These are phyloP conservation scores for Hyles lineata DNA, from an alignment of 2,888 invertebrate species.

Conservation along the genomic window DNA sequence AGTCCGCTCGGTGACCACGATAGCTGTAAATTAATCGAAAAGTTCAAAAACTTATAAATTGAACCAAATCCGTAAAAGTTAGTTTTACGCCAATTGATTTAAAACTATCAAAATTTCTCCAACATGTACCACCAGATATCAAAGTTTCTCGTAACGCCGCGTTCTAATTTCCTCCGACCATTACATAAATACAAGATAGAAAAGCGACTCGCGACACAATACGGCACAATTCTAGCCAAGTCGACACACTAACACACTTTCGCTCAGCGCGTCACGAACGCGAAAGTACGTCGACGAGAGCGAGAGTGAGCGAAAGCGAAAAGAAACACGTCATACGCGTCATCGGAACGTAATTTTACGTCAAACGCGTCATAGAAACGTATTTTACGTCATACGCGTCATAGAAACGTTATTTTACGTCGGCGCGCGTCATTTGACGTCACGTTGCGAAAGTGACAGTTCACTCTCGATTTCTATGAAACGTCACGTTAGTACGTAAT, in stretches of 20 bases:
- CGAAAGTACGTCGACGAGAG: slow-evolving; percentile 52
- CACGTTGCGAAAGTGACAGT: slow-evolving; percentile 6
- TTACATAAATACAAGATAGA: slow-evolving; percentile 19
- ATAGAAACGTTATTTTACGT: slow-evolving; percentile 34
- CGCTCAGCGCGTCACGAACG: slow-evolving; percentile 28
- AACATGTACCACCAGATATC: neutral
- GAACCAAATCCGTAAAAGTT: too few relatives aligned
- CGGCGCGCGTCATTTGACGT: slow-evolving; percentile 26
- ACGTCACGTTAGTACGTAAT: neutral
- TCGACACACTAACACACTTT: slow-evolving; percentile 37
- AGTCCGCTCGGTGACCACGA: too few relatives aligned
- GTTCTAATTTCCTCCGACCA: neutral
- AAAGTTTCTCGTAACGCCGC: neutral
- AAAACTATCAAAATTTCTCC: too few relatives aligned
- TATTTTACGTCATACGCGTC: slow-evolving; percentile 30
- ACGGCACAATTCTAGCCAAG: slow-evolving; percentile 11
- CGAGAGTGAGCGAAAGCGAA: slow-evolving; percentile 45
- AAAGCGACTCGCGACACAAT: slow-evolving; percentile 29
- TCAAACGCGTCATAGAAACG: slow-evolving; percentile 33
- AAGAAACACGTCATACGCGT: slow-evolving; percentile 39
- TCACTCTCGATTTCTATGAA: slow-evolving; percentile 2
- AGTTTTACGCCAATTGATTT: too few relatives aligned
- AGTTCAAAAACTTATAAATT: too few relatives aligned
- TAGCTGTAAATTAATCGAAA: too few relatives aligned
- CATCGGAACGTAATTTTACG: slow-evolving; percentile 36